A percentile compares a stretch with the other conserved stretches of the same genome.
phyloP scores from a whole-genome alignment of 2,888 invertebrate genomes.

The Heliconius cydno region DNA sequence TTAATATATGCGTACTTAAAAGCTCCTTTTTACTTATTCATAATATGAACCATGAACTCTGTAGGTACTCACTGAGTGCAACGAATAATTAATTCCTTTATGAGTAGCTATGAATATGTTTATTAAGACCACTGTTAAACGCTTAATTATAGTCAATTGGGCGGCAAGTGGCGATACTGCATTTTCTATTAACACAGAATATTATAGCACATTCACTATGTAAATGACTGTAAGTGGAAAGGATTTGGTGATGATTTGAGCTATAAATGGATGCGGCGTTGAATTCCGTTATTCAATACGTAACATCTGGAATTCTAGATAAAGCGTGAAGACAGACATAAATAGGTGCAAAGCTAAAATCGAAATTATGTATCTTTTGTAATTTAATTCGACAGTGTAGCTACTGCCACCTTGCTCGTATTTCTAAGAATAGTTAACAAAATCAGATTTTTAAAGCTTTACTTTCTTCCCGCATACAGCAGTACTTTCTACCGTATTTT shows the following conservation, averaged over 20 bases:
- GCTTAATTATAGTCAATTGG: conserved; percentile 35
- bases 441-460: no score
- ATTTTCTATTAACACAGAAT: background rate
- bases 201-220: background rate
- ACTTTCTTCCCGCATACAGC: no score
- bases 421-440: no score
- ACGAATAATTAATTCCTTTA: conserved; percentile 20
- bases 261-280: background rate
- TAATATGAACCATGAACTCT: background rate
- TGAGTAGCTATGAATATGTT: conserved; percentile 23
- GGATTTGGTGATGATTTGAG: background rate
- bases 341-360: no score
- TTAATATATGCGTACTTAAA: background rate
- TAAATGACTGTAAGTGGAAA: background rate
- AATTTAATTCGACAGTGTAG: no score
- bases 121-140: conserved; percentile 31
- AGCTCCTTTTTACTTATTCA: background rate
- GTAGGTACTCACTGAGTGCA: background rate
- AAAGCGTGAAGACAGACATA: no score
- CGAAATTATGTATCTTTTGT: no score
- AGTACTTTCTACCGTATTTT: no score
- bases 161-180: conserved; percentile 7
- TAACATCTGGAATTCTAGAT: no score
- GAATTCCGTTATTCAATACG: background rate
- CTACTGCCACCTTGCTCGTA: no score